Conservation (phyloP, 2,113 vertebrate genomes). For the Ivindomyrus marchei region DNA sequence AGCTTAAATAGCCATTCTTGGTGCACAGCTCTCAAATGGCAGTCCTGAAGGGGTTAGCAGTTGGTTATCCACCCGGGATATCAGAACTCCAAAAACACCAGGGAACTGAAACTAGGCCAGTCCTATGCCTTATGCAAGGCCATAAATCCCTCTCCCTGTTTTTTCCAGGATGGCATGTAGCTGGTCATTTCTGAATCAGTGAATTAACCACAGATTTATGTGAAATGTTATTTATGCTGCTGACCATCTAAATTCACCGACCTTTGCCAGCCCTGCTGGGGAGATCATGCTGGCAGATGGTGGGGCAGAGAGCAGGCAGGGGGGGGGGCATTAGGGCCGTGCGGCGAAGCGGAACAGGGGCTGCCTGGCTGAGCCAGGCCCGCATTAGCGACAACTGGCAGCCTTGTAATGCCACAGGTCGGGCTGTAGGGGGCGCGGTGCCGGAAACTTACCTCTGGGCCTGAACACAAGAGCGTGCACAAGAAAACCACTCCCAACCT, state of each 20-base stretch:
- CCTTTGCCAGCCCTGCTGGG: background rate
- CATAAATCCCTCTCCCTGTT: background rate
- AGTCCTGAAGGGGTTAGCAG: background rate
- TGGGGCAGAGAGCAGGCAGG: background rate
- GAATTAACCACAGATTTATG: background rate
- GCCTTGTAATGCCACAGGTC: background rate
- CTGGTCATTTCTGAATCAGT: background rate
- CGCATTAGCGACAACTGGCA: background rate
- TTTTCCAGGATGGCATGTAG: background rate
- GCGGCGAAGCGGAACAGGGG: background rate
- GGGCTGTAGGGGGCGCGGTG: background rate
- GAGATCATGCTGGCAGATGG: background rate
- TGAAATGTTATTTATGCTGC: background rate
- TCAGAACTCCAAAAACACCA: background rate
- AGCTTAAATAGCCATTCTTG: background rate
- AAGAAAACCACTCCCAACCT: slow-evolving; percentile 33
- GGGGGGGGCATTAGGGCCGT: background rate
- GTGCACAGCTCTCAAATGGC: background rate
- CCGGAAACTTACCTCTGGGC: background rate
- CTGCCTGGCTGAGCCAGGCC: background rate
- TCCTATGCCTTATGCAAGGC: background rate
- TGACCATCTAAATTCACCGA: background rate
- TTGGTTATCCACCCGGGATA: background rate
- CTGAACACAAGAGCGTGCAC: background rate
- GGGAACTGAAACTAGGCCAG: background rate